Base-by-base conservation (phyloP, 2,113 vertebrate species). In the Amblyornis subalaris region DNA sequence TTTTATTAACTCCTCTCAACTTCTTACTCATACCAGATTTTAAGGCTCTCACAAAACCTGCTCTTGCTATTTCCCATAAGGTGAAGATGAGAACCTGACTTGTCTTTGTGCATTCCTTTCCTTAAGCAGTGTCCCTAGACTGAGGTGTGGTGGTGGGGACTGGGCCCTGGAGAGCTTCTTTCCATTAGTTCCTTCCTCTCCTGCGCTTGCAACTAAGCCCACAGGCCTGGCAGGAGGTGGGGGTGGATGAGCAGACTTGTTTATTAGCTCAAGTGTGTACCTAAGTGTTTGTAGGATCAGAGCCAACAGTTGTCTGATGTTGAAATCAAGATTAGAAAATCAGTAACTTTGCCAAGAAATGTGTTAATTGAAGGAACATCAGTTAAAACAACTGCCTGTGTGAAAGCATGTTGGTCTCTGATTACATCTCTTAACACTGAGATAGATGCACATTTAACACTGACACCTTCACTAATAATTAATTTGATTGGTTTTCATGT, bases 161-260 rank as follows among this genome's bases (percentile, higher is more conserved):
- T 0, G 40, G 40, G 40, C 76, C 7, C 3, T 25, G n/a, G 25
- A 19, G 38, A 58, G 25, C 75, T 15, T 29, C 60, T 44, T 45
- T 24, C 10, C 24, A 20, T 26, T 15, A 14, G 1, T 23, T 45
- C 53, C 25, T 38, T 11, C 6, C 13, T 22, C 4, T 48, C 14
- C 54, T 8, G 26, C 16, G 1, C 2, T 12, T 3, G 20, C 28
- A 4, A 26, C 44, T 0, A 0, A 33, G 73, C 57, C 45, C 60
- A 1, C 0, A 2, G 3, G 36, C 60, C 77, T 4, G 1, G 3
- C 54, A 18, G 35, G 10, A 54, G 53, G 36, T 3, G 0, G 1
- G 29, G 29, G 20, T 11, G 64, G 35, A 10, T 6, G 45, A 53
- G 70, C 48, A 4, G 6, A 0, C 38, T 61, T 7, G 0, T 44